Evolutionary conservation across 92 coral and sea anemone species (phyloP), one percentile per base, ranked within the genome.

Genomic region (Epizoanthus scotinus): DNA sequence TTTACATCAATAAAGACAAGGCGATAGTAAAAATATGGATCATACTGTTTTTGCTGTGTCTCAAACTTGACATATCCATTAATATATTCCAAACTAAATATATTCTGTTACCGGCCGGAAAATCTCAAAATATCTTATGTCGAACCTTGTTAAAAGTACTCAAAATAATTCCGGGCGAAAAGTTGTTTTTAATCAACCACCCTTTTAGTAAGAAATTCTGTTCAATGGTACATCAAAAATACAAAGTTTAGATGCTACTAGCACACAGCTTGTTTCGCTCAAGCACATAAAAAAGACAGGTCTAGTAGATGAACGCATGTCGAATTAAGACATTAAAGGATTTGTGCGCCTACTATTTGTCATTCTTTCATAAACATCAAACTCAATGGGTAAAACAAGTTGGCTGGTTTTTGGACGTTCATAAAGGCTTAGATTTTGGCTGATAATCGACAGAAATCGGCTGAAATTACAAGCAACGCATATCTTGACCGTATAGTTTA

Each of bases 401-500:
- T 25, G 14, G 52, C 52, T 47, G 52, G 52, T 9, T 47, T 47
- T 12, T 12, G 14, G 14, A 14, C 52, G 52, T 47, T 47, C 52
- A 47, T 47, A 47, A 47, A 47, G 52, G 52, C 14, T 47, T 47
- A 47, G 12, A 47, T 47, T 9, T 10, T 10, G 9, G 17, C 52
- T 47, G 52, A 47, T 47, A 47, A 9, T 75, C 61, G 36, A 53
- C 19, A 75, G 12, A 21, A 28, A n/a, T 75, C 66, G 57, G 28
- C 21, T 14, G 49, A 7, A 60, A 38, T 15, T 54, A 34, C 55
- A 63, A 28, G 29, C 49, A 75, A 59, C 81, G 22, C 15, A 58
- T 75, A 75, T 60, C 49, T 75, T 59, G 81, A 75, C 49, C 68
- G 68, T 58, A 75, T 75, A 59, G 44, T 75, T 75, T 60, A 36